These are phyloP conservation scores for Apostichopus parvimensis DNA, from an alignment of 35 echinoderm and acorn worm species.

Conservation along the genomic window DNA sequence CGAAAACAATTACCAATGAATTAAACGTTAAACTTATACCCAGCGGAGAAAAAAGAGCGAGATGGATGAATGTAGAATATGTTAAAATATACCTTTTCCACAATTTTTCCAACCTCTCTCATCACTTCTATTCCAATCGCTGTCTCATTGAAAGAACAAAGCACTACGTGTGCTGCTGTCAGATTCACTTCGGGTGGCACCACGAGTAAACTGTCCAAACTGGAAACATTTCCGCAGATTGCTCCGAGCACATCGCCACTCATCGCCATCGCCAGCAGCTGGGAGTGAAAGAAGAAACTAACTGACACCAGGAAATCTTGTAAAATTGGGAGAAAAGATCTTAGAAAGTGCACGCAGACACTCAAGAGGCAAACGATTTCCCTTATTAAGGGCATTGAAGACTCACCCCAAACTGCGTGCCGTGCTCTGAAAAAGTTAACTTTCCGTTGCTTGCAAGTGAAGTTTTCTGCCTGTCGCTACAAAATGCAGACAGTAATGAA, in stretches of 20 bases:
- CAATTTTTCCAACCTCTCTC: constrained; percentile 9
- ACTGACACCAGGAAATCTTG: no score
- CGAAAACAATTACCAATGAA: no score
- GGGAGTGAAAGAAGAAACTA: not conserved
- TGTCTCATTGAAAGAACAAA: constrained; percentile 53
- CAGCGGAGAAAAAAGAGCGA: no score
- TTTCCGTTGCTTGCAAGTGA: no score
- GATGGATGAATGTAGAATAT: no score
- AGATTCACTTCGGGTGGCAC: constrained; percentile 53
- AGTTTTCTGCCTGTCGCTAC: no score
- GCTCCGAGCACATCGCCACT: constrained; percentile 1
- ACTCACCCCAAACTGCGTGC: no score
- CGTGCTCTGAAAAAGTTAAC: no score
- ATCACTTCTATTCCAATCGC: not conserved
- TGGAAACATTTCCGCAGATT: constrained; percentile 29
- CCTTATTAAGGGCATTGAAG: no score
- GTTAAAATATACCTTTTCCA: not conserved
- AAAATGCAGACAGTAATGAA: no score
- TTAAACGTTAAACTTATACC: no score
- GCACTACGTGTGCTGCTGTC: constrained; percentile 28
- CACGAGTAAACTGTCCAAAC: constrained; percentile 5
- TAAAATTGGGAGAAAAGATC: not conserved
- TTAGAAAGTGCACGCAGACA: not conserved
- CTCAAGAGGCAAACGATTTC: no score
- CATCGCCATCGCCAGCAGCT: not conserved